phyloP scores from a whole-genome alignment of 2,113 vertebrate species.

The Neopipo cinnamomea region DNA sequence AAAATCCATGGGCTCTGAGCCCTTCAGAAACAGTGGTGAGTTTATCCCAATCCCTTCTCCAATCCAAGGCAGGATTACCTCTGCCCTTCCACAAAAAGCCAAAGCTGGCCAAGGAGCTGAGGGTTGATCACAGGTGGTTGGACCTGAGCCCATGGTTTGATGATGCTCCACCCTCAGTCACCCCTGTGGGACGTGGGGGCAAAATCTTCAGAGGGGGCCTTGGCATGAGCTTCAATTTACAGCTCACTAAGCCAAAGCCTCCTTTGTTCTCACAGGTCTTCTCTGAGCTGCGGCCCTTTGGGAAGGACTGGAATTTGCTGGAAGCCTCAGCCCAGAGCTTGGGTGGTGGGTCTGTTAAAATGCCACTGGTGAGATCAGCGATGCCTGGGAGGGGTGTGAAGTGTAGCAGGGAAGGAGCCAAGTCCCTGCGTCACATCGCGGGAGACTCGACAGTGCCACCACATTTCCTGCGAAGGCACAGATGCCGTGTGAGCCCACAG shows the following conservation, averaged over 20 bases:
- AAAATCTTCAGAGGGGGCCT: neutral
- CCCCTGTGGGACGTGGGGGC: neutral
- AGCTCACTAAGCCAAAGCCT: neutral
- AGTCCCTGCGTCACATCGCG: conserved; percentile 41
- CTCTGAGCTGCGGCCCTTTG: neutral
- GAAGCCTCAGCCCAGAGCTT: conserved; percentile 33
- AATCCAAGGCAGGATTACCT: neutral
- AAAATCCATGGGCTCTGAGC: neutral
- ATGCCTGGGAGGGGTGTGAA: conserved; percentile 55
- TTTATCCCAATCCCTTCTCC: neutral
- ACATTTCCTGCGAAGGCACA: neutral
- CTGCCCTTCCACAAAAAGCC: neutral
- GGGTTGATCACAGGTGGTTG: neutral
- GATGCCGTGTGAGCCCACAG: conserved; percentile 8
- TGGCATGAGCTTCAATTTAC: neutral
- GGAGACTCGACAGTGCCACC: neutral
- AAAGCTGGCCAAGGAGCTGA: neutral
- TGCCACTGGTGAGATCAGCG: conserved; percentile 52
- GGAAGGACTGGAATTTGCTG: conserved; percentile 5
- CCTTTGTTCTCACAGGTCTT: neutral
- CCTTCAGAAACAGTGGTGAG: neutral
- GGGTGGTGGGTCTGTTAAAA: conserved; percentile 32
- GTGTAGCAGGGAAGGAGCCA: conserved; percentile 41
- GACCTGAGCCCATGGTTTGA: neutral
- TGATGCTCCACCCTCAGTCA: neutral